Conservation (phyloP, 2,888 invertebrate species). For the Hypena proboscidalis region DNA sequence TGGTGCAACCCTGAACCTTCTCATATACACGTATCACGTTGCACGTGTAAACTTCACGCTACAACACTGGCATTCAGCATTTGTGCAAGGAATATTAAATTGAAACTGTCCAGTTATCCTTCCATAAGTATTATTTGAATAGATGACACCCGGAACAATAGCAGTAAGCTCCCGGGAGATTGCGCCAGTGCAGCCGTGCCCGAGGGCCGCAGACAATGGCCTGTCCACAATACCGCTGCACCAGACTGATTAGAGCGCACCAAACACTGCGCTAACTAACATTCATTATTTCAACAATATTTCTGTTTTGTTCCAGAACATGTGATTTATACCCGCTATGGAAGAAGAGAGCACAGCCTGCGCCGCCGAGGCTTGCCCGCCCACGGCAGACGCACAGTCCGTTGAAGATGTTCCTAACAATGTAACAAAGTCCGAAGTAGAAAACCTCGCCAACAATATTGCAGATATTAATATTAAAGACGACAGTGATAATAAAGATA, state of each 20-base stretch:
- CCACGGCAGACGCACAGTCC: conserved; percentile 49
- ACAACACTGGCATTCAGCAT: conserved; percentile 11
- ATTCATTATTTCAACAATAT: conserved; percentile 28
- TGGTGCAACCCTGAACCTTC: conserved; percentile 48
- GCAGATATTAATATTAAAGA: conserved; percentile 38
- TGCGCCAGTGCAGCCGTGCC: conserved; percentile 45
- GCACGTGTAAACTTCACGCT: conserved; percentile 22
- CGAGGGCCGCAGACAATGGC: conserved; percentile 60
- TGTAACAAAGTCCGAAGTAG: conserved; percentile 45
- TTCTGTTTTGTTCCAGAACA: conserved; percentile 77
- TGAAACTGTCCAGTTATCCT: conserved; percentile 33
- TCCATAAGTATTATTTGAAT: conserved; percentile 43
- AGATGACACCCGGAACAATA: conserved; percentile 58
- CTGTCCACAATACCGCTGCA: conserved; percentile 56
- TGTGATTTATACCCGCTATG: conserved; percentile 73
- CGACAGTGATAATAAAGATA: conserved; percentile 45
- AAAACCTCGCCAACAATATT: conserved; percentile 43
- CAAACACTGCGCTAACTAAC: conserved; percentile 24
- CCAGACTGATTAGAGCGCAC: conserved; percentile 56
- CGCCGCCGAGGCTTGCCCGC: conserved; percentile 50
- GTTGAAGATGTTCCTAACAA: conserved; percentile 47
- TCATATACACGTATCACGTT: conserved; percentile 36
- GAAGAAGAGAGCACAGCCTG: conserved; percentile 64
- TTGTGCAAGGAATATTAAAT: conserved; percentile 2
- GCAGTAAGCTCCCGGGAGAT: conserved; percentile 64